A percentile compares a stretch with the other conserved stretches of the same genome.
These are phyloP conservation scores for Amblyopsis rosae DNA, from an alignment of 2,113 vertebrate species.

Conservation along the genomic window DNA sequence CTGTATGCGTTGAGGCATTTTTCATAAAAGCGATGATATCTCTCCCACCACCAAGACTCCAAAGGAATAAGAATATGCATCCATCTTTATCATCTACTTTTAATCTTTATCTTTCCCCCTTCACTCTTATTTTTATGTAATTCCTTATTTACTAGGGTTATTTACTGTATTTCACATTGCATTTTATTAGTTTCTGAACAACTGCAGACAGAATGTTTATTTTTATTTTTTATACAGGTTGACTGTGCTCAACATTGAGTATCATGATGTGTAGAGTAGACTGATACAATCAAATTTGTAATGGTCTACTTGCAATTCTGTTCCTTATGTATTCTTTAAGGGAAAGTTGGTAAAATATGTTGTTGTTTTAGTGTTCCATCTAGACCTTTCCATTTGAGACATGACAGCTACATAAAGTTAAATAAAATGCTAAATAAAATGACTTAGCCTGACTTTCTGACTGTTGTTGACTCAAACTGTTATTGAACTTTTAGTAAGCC, in stretches of 20 bases:
- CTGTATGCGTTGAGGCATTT: constrained; percentile 36
- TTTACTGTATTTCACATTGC: constrained; percentile 14
- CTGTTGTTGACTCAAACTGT: too few relatives aligned
- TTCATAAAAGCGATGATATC: constrained; percentile 73
- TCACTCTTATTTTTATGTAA: constrained; percentile 19
- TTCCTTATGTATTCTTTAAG: too few relatives aligned
- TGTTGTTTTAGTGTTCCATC: too few relatives aligned
- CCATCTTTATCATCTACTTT: constrained; percentile 49
- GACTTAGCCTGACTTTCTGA: too few relatives aligned
- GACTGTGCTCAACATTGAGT: constrained; percentile 27
- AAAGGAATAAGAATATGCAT: constrained; percentile 62
- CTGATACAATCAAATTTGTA: too few relatives aligned
- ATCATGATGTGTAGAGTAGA: too few relatives aligned
- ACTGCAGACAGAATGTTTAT: constrained; percentile 37
- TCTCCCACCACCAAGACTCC: constrained; percentile 60
- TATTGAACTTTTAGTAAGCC: too few relatives aligned
- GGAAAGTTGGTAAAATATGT: too few relatives aligned
- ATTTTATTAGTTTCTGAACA: constrained; percentile 17
- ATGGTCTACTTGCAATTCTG: too few relatives aligned
- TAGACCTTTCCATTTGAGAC: too few relatives aligned
- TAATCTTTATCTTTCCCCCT: constrained; percentile 54
- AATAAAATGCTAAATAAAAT: too few relatives aligned
- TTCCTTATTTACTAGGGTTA: constrained; percentile 30
- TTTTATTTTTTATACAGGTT: constrained; percentile 4
- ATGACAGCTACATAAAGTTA: too few relatives aligned